Evolutionary conservation across 2,113 vertebrate species (phyloP).

Genomic region (Nothocercus julius): DNA sequence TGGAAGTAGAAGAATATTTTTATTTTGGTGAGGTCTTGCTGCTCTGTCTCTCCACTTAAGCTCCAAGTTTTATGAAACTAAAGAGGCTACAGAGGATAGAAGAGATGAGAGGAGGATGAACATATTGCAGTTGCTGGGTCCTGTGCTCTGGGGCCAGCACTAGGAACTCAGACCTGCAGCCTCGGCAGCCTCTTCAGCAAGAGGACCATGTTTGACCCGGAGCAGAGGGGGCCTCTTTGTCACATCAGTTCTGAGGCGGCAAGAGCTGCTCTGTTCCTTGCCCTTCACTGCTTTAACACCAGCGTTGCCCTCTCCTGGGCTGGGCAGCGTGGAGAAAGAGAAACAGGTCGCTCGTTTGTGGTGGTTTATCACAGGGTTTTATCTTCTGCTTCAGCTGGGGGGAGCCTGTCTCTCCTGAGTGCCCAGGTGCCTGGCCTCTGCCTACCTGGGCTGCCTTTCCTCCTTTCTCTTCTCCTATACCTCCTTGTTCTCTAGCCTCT

Average conservation of each 20-base stretch:
- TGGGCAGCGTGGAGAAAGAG: background rate
- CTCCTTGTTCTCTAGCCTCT: background rate
- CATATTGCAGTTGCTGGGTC: background rate
- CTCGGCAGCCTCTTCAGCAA: background rate
- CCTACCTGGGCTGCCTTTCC: background rate
- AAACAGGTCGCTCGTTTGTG: background rate
- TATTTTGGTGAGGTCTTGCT: background rate
- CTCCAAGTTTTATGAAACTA: background rate
- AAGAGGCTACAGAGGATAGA: background rate
- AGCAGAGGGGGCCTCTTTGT: background rate
- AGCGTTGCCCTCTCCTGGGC: background rate
- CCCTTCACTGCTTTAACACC: background rate
- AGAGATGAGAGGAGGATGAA: background rate
- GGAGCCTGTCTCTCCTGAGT: background rate
- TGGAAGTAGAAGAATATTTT: background rate
- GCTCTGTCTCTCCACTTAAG: background rate
- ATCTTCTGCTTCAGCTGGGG: background rate
- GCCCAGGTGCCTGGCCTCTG: background rate
- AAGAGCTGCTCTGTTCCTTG: background rate
- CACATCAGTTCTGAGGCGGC: background rate
- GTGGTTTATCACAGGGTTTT: background rate
- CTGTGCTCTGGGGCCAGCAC: background rate
- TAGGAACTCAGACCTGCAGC: background rate
- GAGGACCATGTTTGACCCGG: background rate
- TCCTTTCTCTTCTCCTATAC: background rate